A percentile compares a stretch with the other conserved stretches of the same genome.
Conservation (phyloP, 2,113 vertebrate genomes). For the Steatornis caripensis region DNA sequence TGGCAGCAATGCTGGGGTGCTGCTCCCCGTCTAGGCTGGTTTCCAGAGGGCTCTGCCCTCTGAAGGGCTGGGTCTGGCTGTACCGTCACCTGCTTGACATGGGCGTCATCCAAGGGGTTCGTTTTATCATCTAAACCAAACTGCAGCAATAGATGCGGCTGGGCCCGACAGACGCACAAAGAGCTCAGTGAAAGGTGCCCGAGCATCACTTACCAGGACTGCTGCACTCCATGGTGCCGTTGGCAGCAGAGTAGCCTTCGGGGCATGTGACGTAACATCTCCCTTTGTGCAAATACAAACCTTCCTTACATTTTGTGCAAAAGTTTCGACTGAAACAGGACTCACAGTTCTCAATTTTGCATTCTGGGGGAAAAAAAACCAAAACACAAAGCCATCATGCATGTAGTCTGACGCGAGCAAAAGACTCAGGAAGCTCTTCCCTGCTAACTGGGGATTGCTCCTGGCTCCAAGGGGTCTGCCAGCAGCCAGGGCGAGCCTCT, state of each 20-base stretch:
- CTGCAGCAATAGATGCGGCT: rapidly evolving
- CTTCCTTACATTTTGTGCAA: slow-evolving; percentile 98
- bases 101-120: rapidly evolving
- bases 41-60: neutral
- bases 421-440: neutral
- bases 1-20: neutral
- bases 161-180: rapidly evolving
- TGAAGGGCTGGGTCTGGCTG: neutral
- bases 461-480: neutral
- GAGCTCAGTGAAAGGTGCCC: neutral
- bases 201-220: slow-evolving; percentile 79
- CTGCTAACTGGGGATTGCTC: neutral
- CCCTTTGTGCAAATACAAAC: slow-evolving; percentile 93
- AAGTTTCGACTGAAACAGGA: slow-evolving; percentile 97
- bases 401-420: neutral
- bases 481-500: neutral
- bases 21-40: neutral
- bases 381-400: neutral
- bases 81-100: rapidly evolving
- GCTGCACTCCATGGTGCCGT: slow-evolving; percentile 92
- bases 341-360: slow-evolving; percentile 98
- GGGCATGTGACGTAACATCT: slow-evolving; percentile 89
- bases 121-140: neutral
- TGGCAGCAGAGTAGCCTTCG: slow-evolving; percentile 80
- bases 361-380: slow-evolving; percentile 81